Evolutionary conservation across 1,140 invertebrate species (phyloP), one percentile per base, ranked within the genome.

Genomic region (Dysdera silvatica): DNA sequence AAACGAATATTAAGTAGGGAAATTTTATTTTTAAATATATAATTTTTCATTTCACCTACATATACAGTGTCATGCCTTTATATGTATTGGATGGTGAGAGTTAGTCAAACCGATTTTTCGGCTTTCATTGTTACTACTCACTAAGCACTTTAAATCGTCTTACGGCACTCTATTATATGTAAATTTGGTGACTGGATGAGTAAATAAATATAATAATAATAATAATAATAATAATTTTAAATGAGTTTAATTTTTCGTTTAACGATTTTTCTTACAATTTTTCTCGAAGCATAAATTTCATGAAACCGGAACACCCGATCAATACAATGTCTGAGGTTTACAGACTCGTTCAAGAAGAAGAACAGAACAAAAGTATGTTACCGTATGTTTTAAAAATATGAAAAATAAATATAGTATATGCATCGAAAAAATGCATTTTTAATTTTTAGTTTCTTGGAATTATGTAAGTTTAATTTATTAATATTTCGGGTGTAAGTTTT

Each of bases 271-370:
- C 29, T 37, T 47, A 29, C 24, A 16, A 40, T 20, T 67, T 56
- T 52, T 64, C 55, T 80, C 81, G 26, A 77, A 94, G 91, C 64
- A 91, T 94, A 8, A 94, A 95, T 77, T 95, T 95, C 77, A 94
- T 93, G 83, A 94, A 94, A 77, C 92, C 93, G 74, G 91, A 94
- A 23, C 66, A 67, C 7, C 69, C 69, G 3, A 57, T 73, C 3
- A 73, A 73, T 37, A 73, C 64, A 7, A 63, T 72, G 75, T 94
- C 90, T 69, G 91, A 91, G 71, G 91, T 95, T 3, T 88, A 91
- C 75, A 90, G 89, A 76, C 90, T 93, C 82, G 83, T 95, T 43
- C 87, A 91, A 73, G 90, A 94, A 77, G 87, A 87, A 63, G 87
- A 93, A 73, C 87, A 86, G 68, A 55, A 49, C 10, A 65, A 53